phyloP scores from a whole-genome alignment of 2,888 invertebrate species.

The Alcis repandata region DNA sequence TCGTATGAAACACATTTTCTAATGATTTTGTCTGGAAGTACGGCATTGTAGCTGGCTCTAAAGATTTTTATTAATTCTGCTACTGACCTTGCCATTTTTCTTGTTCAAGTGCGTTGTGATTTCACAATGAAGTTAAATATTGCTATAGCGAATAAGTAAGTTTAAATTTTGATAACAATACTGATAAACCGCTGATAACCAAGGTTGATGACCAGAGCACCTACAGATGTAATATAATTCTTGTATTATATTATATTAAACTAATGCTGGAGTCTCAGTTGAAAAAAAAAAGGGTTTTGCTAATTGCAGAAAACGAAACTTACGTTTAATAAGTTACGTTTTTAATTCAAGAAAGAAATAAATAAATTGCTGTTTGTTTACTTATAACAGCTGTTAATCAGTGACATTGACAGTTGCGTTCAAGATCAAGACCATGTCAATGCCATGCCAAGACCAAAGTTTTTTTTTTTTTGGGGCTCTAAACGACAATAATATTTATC shows the following conservation, averaged over 20 bases:
- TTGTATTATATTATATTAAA: neutral
- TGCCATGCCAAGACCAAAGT: no score
- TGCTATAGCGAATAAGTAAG: neutral
- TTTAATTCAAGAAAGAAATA: neutral
- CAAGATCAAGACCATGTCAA: no score
- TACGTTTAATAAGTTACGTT: neutral
- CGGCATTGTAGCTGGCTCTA: conserved; percentile 70
- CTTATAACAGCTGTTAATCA: neutral
- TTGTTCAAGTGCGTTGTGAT: neutral
- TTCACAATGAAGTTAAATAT: neutral
- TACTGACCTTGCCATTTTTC: conserved; percentile 56
- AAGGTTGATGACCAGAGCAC: neutral
- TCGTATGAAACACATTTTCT: conserved; percentile 69
- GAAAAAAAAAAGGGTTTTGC: neutral
- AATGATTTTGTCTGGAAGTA: conserved; percentile 75
- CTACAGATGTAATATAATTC: no score
- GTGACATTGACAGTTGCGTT: no score
- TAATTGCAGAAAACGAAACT: neutral
- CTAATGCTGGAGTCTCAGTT: neutral
- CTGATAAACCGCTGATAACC: neutral
- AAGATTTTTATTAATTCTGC: conserved; percentile 74
- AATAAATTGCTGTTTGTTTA: neutral
- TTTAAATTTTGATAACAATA: conserved; percentile 7
- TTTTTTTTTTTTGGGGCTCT: no score
- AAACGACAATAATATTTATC: no score